Percentiles rank a stretch among this genome's conserved stretches.
These are phyloP conservation scores for Chironomus striatipennis DNA, from an alignment of 1,140 invertebrate genomes.

Conservation along the genomic window DNA sequence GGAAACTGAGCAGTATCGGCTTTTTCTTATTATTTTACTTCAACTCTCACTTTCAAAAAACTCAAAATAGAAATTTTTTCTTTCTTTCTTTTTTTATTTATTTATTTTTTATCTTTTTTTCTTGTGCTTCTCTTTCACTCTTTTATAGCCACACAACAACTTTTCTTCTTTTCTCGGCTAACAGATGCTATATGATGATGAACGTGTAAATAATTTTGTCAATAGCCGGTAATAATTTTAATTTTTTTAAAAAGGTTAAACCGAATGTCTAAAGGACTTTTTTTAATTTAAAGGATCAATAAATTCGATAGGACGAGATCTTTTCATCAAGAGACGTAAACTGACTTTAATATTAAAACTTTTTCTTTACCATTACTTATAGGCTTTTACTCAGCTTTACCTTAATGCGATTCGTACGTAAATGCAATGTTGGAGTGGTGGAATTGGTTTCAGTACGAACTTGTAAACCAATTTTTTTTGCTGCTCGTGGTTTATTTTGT, in stretches of 20 bases:
- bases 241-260: background rate
- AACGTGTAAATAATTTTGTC: background rate
- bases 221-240: background rate
- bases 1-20: background rate
- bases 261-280: background rate
- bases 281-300: background rate
- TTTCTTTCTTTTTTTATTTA: background rate
- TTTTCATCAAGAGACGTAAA: slow-evolving; percentile 4
- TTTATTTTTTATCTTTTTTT: background rate
- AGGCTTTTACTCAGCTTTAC: background rate
- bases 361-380: slow-evolving; percentile 23
- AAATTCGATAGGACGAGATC: background rate
- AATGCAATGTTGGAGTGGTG: slow-evolving; percentile 6
- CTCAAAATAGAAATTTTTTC: slow-evolving; percentile 19
- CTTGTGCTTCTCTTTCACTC: background rate
- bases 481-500: background rate
- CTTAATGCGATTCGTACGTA: background rate
- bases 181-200: background rate
- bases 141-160: background rate
- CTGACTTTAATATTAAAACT: slow-evolving; percentile 18
- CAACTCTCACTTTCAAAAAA: slow-evolving; percentile 24
- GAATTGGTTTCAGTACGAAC: background rate
- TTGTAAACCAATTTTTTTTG: background rate
- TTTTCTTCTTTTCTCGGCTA: background rate
- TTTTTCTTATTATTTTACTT: background rate